Conservation (phyloP, 2,113 vertebrate species). For the Gobio gobio region DNA sequence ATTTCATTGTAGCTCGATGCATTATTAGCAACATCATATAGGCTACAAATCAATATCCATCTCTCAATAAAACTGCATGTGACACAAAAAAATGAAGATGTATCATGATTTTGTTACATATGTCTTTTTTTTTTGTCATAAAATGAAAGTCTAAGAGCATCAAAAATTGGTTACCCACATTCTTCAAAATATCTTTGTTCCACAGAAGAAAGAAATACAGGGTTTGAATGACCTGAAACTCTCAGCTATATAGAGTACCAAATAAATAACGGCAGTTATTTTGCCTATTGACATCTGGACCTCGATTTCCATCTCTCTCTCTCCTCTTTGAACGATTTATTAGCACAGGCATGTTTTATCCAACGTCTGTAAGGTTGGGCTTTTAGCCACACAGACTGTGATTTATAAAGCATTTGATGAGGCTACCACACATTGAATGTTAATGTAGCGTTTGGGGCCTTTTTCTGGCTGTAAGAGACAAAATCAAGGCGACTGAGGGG, state of each 20-base stretch:
- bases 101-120: not conserved
- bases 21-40: not conserved
- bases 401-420: slow-evolving; percentile 56
- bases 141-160: too few species aligned
- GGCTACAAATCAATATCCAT: not conserved
- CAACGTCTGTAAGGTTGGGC: slow-evolving; percentile 16
- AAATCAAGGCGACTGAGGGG: not conserved
- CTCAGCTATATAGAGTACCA: not conserved
- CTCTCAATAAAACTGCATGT: not conserved
- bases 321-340: slow-evolving; percentile 37
- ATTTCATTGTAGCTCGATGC: not conserved
- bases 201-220: too few species aligned
- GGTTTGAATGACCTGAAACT: not conserved
- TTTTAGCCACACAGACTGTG: slow-evolving; percentile 11
- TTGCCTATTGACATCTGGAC: too few species aligned
- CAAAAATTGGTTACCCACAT: too few species aligned
- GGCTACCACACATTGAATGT: slow-evolving; percentile 28
- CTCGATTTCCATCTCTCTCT: not conserved
- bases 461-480: slow-evolving; percentile 28
- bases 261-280: not conserved
- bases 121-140: not conserved
- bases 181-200: not conserved
- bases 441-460: slow-evolving; percentile 41
- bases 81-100: not conserved
- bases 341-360: slow-evolving; percentile 31